Base-by-base conservation (phyloP, 2,113 vertebrate species). In the Sigmodon hispidus region DNA sequence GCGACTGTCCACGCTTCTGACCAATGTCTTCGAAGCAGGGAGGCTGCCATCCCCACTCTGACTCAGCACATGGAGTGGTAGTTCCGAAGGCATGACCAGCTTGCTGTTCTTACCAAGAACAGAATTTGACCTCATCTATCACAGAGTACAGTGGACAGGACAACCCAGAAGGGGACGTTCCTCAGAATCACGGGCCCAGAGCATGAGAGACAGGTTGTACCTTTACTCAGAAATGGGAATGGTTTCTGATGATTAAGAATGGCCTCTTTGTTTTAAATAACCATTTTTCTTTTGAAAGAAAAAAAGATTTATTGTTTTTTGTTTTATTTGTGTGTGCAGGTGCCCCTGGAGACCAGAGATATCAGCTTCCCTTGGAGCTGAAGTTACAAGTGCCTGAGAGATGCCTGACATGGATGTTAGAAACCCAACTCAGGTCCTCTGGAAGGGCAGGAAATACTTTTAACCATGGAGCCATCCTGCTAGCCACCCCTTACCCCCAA, bases 61-160 rank as follows among this genome's bases (percentile, higher is more conserved):
- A 86, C 83, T 76, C 45, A 31, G 80, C 10, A 2, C 89, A 77
- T 59, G 57, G 15, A 10, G 24, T 76, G 57, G 57, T 34, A 43
- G 43, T 67, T 48, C 40, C 48, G n/a, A 61, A 69, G 43, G 52
- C 21, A 9, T 5, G 76, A 85, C 43, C 61, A 80, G 50, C 40
- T 92, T 48, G 69, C 16, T 50, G 0, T 43, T 52, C 72, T 55
- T 75, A 36, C 45, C 15, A 31, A 87, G 93, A 70, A 31, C 84
- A 96, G 91, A 95, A 29, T 95, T 81, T 93, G 93, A 87, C 96
- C 97, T 94, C 13, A 0, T n/a, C 52, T 95, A 86, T 90, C 87
- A 55, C 26, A 43, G n/a, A 17, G 65, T 34, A 31, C 67, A 67
- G 79, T 6, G 43, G 29, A 3, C 34, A 7, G 36, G 21, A 72